Evolutionary conservation across 2,888 invertebrate species (phyloP).

Genomic region (Caenorhabditis doughertyi): DNA sequence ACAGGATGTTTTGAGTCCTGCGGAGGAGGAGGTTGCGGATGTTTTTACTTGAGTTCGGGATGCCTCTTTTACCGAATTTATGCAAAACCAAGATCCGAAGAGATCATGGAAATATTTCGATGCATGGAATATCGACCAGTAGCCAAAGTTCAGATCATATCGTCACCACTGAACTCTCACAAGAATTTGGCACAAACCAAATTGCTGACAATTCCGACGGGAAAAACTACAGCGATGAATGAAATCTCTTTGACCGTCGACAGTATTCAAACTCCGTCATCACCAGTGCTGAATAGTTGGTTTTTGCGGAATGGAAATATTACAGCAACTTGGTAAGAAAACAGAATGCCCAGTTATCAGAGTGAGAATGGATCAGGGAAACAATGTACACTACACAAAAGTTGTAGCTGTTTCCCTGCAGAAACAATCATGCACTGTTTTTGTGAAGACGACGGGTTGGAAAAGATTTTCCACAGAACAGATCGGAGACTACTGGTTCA

Average conservation of each 20-base stretch:
- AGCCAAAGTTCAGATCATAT: neutral
- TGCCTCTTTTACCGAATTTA: constrained; percentile 47
- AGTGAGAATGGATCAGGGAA: too few species aligned
- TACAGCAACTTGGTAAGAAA: neutral
- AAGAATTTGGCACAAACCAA: neutral
- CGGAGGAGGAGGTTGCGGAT: constrained; percentile 36
- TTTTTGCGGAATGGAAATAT: neutral
- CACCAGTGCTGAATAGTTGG: constrained; percentile 12
- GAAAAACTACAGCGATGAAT: neutral
- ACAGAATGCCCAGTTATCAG: too few species aligned
- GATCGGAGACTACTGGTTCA: neutral
- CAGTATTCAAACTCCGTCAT: neutral
- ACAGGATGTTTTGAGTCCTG: constrained; percentile 31
- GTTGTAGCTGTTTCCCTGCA: neutral
- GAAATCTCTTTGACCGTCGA: neutral
- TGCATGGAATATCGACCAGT: constrained; percentile 3
- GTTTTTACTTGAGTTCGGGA: constrained; percentile 29
- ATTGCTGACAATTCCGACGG: neutral
- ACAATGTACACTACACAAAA: too few species aligned
- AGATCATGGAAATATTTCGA: constrained; percentile 9
- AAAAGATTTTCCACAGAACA: neutral
- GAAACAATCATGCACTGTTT: neutral
- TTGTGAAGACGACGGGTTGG: neutral
- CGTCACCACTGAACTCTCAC: neutral
- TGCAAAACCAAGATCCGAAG: constrained; percentile 8